Percentiles rank a stretch among this genome's conserved stretches.
These are phyloP conservation scores for Trichosurus vulpecula DNA, from an alignment of 2,797 vertebrate genomes.

Conservation along the genomic window DNA sequence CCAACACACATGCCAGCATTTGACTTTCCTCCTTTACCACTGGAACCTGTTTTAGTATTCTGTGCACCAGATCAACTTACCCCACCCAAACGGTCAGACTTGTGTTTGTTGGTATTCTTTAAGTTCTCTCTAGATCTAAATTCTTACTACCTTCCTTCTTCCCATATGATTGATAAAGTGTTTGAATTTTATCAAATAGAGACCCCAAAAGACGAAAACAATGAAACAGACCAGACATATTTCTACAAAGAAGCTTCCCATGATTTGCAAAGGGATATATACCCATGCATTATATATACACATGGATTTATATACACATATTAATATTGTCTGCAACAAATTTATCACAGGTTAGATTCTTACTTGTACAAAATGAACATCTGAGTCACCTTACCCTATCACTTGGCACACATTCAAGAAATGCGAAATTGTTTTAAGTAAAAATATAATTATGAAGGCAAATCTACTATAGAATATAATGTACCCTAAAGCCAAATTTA, in stretches of 20 bases:
- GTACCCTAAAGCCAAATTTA: neutral
- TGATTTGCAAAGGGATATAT: neutral
- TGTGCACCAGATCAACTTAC: neutral
- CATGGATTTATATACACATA: neutral
- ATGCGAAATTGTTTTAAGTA: neutral
- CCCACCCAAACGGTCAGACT: neutral
- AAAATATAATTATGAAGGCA: neutral
- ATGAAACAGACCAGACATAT: neutral
- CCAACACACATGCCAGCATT: neutral
- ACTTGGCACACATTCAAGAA: neutral
- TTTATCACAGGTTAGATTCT: neutral
- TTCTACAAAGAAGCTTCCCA: neutral
- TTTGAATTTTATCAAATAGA: neutral
- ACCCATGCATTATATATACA: neutral
- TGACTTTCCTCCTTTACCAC: neutral
- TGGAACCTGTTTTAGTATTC: neutral
- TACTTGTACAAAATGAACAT: neutral
- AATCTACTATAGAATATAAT: neutral
- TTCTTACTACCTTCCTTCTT: neutral
- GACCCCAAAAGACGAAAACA: neutral
- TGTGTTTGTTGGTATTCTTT: neutral
- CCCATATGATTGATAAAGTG: neutral
- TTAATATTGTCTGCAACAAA: neutral
- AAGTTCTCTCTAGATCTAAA: neutral
- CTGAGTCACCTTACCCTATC: neutral